Evolutionary conservation across 2,113 vertebrate species (phyloP).

Genomic region (Cebus imitator): DNA sequence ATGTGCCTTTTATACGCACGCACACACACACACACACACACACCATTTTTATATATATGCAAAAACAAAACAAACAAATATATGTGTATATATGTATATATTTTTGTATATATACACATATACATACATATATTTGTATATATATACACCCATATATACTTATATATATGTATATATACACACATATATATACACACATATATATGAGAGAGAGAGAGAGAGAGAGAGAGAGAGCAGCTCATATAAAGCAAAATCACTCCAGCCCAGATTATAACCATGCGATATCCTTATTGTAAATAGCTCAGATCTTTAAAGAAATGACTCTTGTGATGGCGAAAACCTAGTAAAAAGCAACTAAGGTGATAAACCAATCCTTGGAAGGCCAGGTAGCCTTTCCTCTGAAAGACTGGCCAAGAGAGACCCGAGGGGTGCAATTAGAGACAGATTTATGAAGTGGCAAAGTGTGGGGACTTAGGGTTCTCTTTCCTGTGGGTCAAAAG

Average conservation of each 20-base stretch:
- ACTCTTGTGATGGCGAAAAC: slow-evolving; percentile 32
- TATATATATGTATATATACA: too few species aligned
- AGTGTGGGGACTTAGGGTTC: neutral
- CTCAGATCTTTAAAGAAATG: slow-evolving; percentile 62
- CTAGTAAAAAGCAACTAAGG: slow-evolving; percentile 5
- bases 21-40: neutral
- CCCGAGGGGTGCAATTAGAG: slow-evolving; percentile 37
- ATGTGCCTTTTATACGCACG: neutral
- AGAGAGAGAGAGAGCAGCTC: too few species aligned
- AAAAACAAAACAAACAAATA: neutral
- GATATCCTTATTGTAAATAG: slow-evolving; percentile 28
- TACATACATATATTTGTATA: neutral
- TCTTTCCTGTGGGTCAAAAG: slow-evolving; percentile 62
- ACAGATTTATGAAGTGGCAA: slow-evolving; percentile 36
- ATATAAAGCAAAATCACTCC: neutral
- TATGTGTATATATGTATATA: too few species aligned
- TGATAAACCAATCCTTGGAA: neutral
- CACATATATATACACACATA: too few species aligned
- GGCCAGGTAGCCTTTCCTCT: neutral
- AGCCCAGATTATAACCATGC: slow-evolving; percentile 50
- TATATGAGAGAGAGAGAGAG: neutral
- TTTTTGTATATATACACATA: too few species aligned
- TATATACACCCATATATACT: too few species aligned
- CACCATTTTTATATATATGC: too few species aligned
- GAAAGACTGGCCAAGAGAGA: slow-evolving; percentile 6